A percentile compares a stretch with the other conserved stretches of the same genome.
phyloP scores from a whole-genome alignment of 2,797 vertebrate genomes.

The Tragelaphus eurycerus region DNA sequence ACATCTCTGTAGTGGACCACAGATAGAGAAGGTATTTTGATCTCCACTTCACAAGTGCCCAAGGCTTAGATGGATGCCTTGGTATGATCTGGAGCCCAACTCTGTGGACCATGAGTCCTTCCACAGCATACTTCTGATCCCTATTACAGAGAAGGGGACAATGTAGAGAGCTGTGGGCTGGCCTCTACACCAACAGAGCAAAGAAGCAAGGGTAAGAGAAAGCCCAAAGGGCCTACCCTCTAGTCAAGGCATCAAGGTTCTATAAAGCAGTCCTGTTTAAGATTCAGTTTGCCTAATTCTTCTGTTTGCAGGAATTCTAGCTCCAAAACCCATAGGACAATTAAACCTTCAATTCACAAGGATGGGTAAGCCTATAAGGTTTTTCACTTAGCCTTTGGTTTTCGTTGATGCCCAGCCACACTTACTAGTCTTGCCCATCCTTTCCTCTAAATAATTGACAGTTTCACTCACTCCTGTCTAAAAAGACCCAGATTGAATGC shows the following conservation, averaged over 20 bases:
- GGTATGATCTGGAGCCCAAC: not conserved
- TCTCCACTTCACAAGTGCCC: not conserved
- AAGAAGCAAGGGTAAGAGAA: not conserved
- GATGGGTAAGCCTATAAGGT: not conserved
- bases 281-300: not conserved
- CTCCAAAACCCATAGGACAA: not conserved
- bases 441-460: constrained; percentile 4
- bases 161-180: not conserved
- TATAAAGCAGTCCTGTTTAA: not conserved
- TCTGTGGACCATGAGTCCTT: not conserved
- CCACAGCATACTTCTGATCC: not conserved
- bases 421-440: not conserved
- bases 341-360: not conserved
- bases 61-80: not conserved
- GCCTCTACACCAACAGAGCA: not conserved
- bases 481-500: constrained; percentile 10
- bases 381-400: not conserved
- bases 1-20: not conserved
- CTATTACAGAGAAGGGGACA: not conserved
- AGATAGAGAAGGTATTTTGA: not conserved
- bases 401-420: not conserved
- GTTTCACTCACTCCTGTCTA: not conserved
- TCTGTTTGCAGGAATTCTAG: not conserved
- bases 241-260: not conserved
- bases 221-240: not conserved